phyloP scores from a whole-genome alignment of 2,113 vertebrate species.

The Argyrosomus japonicus region DNA sequence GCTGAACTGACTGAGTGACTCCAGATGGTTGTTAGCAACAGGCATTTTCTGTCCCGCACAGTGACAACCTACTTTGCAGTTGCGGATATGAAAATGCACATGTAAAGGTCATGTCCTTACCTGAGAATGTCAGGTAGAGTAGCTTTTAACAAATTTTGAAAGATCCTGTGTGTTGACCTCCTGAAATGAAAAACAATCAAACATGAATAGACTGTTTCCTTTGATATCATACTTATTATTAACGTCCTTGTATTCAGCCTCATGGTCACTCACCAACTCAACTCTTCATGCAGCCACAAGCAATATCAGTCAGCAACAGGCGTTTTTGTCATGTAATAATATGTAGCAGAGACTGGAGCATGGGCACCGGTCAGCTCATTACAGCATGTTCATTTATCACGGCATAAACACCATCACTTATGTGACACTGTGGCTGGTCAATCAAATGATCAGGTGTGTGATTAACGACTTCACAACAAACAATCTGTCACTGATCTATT shows the following conservation, averaged over 20 bases:
- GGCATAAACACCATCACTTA: slow-evolving; percentile 40
- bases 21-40: slow-evolving; percentile 49
- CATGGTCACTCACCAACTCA: neutral
- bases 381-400: slow-evolving; percentile 48
- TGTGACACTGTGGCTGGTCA: slow-evolving; percentile 21
- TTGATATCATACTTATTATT: neutral
- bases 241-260: neutral
- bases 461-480: slow-evolving; percentile 56
- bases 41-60: neutral
- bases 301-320: neutral
- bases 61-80: slow-evolving; percentile 21
- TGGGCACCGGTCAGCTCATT: slow-evolving; percentile 26
- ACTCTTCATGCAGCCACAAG: neutral
- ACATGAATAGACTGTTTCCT: neutral
- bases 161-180: slow-evolving; percentile 27
- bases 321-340: slow-evolving; percentile 35
- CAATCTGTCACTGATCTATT: slow-evolving; percentile 58
- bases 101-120: slow-evolving; percentile 44
- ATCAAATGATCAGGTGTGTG: slow-evolving; percentile 44
- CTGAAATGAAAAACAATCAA: slow-evolving; percentile 13
- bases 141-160: slow-evolving; percentile 34
- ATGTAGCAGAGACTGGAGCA: slow-evolving; percentile 3
- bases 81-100: neutral
- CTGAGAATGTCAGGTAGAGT: neutral
- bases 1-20: slow-evolving; percentile 35